These are phyloP conservation scores for Falco punctatus DNA, from an alignment of 2,113 vertebrate species.

Conservation along the genomic window DNA sequence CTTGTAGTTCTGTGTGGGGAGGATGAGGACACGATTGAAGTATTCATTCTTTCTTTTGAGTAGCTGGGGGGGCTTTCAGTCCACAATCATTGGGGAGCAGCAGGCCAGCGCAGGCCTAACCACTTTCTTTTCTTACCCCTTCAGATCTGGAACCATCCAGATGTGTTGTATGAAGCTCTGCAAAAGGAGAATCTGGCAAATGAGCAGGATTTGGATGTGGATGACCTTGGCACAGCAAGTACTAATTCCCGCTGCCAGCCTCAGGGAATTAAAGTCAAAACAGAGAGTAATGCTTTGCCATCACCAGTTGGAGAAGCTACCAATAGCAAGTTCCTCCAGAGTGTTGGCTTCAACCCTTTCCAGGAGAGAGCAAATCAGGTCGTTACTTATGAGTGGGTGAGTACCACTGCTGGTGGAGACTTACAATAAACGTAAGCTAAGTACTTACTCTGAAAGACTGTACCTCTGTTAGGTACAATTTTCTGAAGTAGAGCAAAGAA, in stretches of 20 bases:
- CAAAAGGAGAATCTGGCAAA: conserved; percentile 96
- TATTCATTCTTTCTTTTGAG: not conserved
- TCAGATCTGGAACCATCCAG: conserved; percentile 99
- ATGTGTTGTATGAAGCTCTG: conserved; percentile 93
- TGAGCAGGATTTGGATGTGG: conserved; percentile 95
- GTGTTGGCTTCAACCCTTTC: conserved; percentile 84
- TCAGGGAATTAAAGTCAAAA: conserved; percentile 87
- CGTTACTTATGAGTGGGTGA: conserved; percentile 97
- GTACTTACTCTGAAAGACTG: not conserved
- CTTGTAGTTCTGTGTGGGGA: not conserved
- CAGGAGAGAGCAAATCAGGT: conserved; percentile 96
- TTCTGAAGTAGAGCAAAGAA: not conserved
- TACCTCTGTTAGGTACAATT: not conserved
- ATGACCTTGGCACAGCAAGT: conserved; percentile 86
- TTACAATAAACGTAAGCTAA: not conserved
- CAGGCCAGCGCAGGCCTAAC: not conserved
- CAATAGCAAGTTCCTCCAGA: conserved; percentile 87
- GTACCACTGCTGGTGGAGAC: conserved; percentile 23
- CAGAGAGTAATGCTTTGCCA: conserved; percentile 74
- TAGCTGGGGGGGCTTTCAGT: not conserved
- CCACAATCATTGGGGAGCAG: not conserved
- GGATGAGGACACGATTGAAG: not conserved
- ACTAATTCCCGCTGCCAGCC: conserved; percentile 83
- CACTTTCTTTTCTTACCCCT: not conserved
- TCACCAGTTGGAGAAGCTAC: conserved; percentile 81